Evolutionary conservation across 2,113 vertebrate species (phyloP), one percentile per base, ranked within the genome.

Genomic region (Cinclus mexicanus): DNA sequence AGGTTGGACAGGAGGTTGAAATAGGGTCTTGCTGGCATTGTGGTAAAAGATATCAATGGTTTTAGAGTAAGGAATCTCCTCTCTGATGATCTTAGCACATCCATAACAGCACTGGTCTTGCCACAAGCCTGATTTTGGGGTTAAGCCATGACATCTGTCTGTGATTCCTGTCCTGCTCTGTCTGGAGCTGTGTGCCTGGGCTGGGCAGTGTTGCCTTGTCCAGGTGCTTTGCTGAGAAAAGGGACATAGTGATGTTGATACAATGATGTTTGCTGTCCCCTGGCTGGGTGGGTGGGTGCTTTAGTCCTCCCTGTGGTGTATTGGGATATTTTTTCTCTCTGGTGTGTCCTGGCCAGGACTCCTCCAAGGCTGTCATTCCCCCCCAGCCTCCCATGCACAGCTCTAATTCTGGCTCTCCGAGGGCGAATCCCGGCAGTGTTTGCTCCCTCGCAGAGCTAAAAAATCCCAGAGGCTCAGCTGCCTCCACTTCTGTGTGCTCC

Each of bases 141-240:
- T 33, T 22, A 9, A 52, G 21, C 61, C 7, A 1, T 35, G 10
- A 3, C 15, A 10, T 7, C 39, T 49, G 39, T 46, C 21, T 0
- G 0, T 5, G 26, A 9, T 9, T 52, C 7, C 6, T 37, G 47
- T 22, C 14, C n/a, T 68, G 25, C 41, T 21, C 17, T 52, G 18
- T 17, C 7, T 23, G 55, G 44, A 53, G 74, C 41, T 4, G 2
- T 1, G 4, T 53, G 61, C 31, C 29, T 1, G 11, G 52, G 56
- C 79, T 44, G 47, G 24, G 23, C 87, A 37, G 42, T 4, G n/a
- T 9, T 8, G 9, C 49, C 28, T 16, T 6, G 39, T n/a, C 35
- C 20, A 2, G 28, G 8, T 35, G 70, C 60, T 69, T 9, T 26
- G 56, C 84, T 37, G 46, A 55, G 17, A 37, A n/a, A 33, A 61